A percentile compares a stretch with the other conserved stretches of the same genome.
Conservation (phyloP, 1,140 invertebrate species). For the Elysia chlorotica region DNA sequence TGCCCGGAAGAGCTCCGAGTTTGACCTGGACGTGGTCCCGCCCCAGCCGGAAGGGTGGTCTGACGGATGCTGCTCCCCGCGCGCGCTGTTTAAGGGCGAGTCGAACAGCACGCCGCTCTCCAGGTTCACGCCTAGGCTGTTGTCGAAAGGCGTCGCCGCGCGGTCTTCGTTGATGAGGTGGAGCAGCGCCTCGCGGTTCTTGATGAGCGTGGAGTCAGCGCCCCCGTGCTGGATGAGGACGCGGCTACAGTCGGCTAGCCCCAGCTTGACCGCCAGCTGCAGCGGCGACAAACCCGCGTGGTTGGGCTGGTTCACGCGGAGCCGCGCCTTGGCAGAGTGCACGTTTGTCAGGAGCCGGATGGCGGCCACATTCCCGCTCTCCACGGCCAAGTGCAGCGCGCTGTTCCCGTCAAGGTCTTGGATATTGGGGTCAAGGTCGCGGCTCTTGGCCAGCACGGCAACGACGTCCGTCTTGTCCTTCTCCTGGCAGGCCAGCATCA, state of each 20-base stretch:
- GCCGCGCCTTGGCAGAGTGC: constrained; percentile 14
- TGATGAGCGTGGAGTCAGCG: constrained; percentile 3
- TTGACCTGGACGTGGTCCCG: neutral
- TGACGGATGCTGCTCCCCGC: neutral
- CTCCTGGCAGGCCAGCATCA: constrained; percentile 92
- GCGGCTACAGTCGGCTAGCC: constrained; percentile 32
- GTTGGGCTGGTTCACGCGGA: constrained; percentile 29
- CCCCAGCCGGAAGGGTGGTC: neutral
- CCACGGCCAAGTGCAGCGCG: constrained; percentile 38
- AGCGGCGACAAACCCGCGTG: constrained; percentile 29
- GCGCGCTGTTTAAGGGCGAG: neutral
- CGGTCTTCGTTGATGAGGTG: constrained; percentile 19
- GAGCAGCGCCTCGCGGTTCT: constrained; percentile 2
- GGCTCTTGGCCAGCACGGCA: constrained; percentile 74
- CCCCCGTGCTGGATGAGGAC: constrained; percentile 31
- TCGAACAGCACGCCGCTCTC: neutral
- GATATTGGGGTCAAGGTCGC: constrained; percentile 81
- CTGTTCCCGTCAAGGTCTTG: constrained; percentile 70
- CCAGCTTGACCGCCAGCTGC: constrained; percentile 37
- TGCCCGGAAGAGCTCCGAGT: neutral
- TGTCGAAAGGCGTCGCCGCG: neutral
- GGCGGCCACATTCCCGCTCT: constrained; percentile 31
- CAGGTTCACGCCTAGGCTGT: no score
- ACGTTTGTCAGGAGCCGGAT: constrained; percentile 27
- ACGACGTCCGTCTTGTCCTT: constrained; percentile 80